phyloP scores from a whole-genome alignment of 2,888 invertebrate genomes.

The Noctuana brunneofusca region DNA sequence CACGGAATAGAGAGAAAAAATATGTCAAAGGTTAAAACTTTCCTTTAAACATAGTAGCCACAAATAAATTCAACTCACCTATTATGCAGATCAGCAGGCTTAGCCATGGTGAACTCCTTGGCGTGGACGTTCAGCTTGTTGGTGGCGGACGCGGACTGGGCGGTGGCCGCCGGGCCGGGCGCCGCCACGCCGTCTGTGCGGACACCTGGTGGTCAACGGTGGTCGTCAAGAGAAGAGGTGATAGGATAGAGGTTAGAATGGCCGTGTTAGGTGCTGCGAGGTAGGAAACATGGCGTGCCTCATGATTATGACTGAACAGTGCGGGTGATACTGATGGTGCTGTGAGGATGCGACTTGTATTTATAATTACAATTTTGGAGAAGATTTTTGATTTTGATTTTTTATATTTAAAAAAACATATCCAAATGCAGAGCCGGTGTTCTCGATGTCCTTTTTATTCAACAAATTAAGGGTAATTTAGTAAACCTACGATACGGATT shows the following conservation, averaged over 20 bases:
- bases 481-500: no score
- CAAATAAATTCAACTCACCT: constrained; percentile 58
- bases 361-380: background rate
- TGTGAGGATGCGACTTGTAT: background rate
- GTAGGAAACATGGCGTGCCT: constrained; percentile 37
- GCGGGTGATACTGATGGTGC: background rate
- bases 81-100: constrained; percentile 80
- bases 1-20: no score
- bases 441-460: background rate
- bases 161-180: constrained; percentile 55
- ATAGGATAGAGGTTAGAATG: constrained; percentile 58
- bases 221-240: constrained; percentile 78
- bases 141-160: constrained; percentile 52
- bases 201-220: constrained; percentile 82
- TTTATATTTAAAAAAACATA: background rate
- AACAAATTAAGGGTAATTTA: background rate
- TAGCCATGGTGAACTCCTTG: constrained; percentile 94
- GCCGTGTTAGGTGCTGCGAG: constrained; percentile 36
- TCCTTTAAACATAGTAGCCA: no score
- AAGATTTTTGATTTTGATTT: background rate
- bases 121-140: constrained; percentile 93
- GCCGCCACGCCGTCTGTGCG: constrained; percentile 83
- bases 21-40: background rate
- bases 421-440: background rate
- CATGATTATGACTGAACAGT: background rate